phyloP scores from a whole-genome alignment of 2,797 vertebrate genomes.

The Eurystomus glaucurus region DNA sequence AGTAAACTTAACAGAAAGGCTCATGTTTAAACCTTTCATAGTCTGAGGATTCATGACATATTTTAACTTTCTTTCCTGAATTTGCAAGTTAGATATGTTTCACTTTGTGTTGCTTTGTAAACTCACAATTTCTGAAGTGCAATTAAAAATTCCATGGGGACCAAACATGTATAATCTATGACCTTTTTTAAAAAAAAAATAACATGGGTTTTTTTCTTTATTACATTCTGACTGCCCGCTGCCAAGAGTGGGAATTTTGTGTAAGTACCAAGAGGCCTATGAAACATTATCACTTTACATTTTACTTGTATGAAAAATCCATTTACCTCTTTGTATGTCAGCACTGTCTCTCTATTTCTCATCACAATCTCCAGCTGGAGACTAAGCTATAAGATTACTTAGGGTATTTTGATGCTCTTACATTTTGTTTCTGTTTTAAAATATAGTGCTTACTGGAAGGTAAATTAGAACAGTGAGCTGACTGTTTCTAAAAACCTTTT shows the following conservation, averaged over 20 bases:
- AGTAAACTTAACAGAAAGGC: background rate
- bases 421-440: background rate
- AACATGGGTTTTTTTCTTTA: background rate
- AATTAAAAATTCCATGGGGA: background rate
- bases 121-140: background rate
- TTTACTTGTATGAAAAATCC: constrained; percentile 30
- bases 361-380: constrained; percentile 15
- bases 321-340: constrained; percentile 7
- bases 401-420: background rate
- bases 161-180: background rate
- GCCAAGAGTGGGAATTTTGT: background rate
- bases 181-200: background rate
- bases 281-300: constrained; percentile 37
- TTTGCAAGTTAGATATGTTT: background rate
- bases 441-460: constrained; percentile 19
- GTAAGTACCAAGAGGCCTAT: background rate
- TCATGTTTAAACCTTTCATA: background rate
- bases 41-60: background rate
- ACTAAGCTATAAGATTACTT: constrained; percentile 43
- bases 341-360: constrained; percentile 3
- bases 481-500: background rate
- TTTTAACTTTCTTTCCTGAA: background rate
- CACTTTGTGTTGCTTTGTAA: background rate
- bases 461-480: constrained; percentile 50
- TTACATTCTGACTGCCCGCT: background rate